Conservation (phyloP, 2,113 vertebrate species). For the Limanda limanda region DNA sequence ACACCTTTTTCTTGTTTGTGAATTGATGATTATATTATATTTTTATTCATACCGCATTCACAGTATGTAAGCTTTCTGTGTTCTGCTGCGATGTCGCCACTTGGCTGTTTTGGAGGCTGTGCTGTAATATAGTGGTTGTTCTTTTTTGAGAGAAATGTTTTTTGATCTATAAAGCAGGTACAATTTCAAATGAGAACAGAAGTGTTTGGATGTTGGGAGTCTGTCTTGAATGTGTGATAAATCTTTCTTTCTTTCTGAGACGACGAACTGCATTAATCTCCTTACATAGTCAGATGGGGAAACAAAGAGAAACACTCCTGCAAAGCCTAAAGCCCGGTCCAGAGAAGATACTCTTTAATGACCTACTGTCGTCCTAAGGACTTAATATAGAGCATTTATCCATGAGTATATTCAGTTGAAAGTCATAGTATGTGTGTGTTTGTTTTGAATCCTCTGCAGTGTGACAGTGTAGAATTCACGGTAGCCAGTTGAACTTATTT, state of each 20-base stretch:
- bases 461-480: background rate
- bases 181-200: constrained; percentile 1
- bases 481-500: constrained; percentile 15
- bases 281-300: constrained; percentile 51
- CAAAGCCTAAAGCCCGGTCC: constrained; percentile 28
- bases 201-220: constrained; percentile 12
- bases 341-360: constrained; percentile 28
- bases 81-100: constrained; percentile 39
- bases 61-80: constrained; percentile 42
- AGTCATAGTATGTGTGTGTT: too few species aligned
- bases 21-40: constrained; percentile 2
- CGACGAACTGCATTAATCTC: constrained; percentile 55
- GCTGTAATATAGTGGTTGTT: constrained; percentile 6
- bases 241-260: constrained; percentile 33
- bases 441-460: too few species aligned
- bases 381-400: too few species aligned
- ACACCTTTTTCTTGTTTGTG: constrained; percentile 53
- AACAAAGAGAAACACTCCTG: constrained; percentile 42
- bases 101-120: constrained; percentile 17
- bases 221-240: constrained; percentile 30
- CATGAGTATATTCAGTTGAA: too few species aligned
- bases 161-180: background rate
- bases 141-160: background rate
- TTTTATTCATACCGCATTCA: constrained; percentile 34
- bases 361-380: background rate